Base-by-base conservation (phyloP, 2,113 vertebrate species). In the Bambusicola thoracicus region DNA sequence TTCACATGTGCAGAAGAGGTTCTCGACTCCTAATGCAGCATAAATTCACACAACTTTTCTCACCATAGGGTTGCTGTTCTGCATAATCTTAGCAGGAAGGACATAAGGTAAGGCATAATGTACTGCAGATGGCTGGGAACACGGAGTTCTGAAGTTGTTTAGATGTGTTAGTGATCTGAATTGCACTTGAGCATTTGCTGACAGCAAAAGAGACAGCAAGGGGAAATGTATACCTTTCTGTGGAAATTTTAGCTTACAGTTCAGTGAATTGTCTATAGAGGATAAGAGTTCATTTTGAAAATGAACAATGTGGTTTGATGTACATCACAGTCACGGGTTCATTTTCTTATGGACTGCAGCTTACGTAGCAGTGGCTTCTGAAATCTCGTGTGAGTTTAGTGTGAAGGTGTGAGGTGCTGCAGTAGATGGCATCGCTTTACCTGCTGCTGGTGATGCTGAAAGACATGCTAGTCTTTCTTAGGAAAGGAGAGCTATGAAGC, bases 281-380 rank as follows among this genome's bases (percentile, higher is more conserved):
- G 8, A 24, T 53, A 86, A 80, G 20, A 14, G 27, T 59, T 81
- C 29, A 30, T 80, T 86, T 90, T 53, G 41, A 74, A 92, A 92
- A 41, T 30, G 69, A 72, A 22, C 43, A 51, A 2, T 25, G 2
- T 17, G 76, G 58, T 41, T 73, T 70, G 55, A 9, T 62, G 24
- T 3, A 32, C 2, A 3, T 62, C 34, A 67, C 30, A 48, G 21
- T 61, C 46, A n/a, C 38, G 5, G 0, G 1, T 40, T 77, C 3
- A 0, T 40, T 83, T 66, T 78, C 22, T 32, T 48, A 19, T 7
- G 24, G 36, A n/a, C 58, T 48, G 9, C 59, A 51, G 3, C 19
- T 70, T 62, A 10, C 6, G 16, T 15, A 72, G 15, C 8, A 18
- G 32, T 69, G 29, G 7, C 77, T 89, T 91, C 74, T 94, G 81